These are phyloP conservation scores for Phainopepla nitens DNA, from an alignment of 2,113 vertebrate genomes.

Conservation along the genomic window DNA sequence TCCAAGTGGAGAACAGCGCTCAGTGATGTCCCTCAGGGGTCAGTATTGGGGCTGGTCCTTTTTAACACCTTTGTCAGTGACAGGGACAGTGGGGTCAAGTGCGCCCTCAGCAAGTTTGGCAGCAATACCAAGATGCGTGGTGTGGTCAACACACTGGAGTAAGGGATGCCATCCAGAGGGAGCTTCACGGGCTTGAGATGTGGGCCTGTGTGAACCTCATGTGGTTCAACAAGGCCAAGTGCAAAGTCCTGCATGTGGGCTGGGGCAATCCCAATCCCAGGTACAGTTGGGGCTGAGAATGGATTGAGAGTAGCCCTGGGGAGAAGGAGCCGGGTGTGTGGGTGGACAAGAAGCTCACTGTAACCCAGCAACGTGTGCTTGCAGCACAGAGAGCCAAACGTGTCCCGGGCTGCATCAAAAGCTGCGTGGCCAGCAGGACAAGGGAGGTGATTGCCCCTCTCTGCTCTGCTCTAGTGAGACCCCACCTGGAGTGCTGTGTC, in stretches of 20 bases:
- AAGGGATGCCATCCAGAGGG: neutral
- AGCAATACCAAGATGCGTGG: neutral
- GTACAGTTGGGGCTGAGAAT: neutral
- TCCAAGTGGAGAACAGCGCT: neutral
- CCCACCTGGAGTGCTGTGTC: neutral
- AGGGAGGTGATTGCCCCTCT: neutral
- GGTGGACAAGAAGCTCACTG: neutral
- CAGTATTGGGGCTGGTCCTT: neutral
- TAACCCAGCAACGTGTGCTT: neutral
- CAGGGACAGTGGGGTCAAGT: neutral
- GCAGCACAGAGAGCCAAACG: neutral
- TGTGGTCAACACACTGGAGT: neutral
- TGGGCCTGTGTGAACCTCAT: neutral
- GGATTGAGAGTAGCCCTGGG: neutral
- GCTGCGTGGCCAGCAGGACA: neutral
- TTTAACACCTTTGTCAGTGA: neutral
- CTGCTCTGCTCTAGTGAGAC: neutral
- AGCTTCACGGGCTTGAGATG: neutral
- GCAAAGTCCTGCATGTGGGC: neutral
- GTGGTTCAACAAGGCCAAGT: neutral
- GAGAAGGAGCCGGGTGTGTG: neutral
- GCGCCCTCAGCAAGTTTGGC: neutral
- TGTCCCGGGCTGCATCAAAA: neutral
- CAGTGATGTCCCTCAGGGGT: neutral
- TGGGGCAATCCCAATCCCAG: neutral